A percentile compares a stretch with the other conserved stretches of the same genome.
Conservation (phyloP, 2,113 vertebrate species). For the Zosterops borbonicus region DNA sequence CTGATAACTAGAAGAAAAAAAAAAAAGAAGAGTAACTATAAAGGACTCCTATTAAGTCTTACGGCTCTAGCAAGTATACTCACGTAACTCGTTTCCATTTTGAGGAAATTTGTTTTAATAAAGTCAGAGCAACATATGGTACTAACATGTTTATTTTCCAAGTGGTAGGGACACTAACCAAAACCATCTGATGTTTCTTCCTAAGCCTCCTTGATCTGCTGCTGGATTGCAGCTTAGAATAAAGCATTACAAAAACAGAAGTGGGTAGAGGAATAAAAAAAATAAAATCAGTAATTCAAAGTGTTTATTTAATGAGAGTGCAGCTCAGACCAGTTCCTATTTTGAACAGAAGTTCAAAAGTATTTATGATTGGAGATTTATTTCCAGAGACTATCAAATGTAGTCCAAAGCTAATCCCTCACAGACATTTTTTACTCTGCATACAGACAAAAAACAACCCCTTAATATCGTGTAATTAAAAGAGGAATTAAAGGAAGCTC, state of each 20-base stretch:
- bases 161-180: not conserved
- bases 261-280: not conserved
- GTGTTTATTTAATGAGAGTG: not conserved
- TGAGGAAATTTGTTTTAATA: constrained; percentile 10
- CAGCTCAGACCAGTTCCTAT: not conserved
- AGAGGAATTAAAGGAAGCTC: constrained; percentile 62
- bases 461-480: constrained; percentile 34
- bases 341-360: not conserved
- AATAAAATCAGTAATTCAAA: not conserved
- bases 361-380: not conserved
- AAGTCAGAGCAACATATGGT: constrained; percentile 35
- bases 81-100: not conserved
- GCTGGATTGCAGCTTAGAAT: constrained; percentile 55
- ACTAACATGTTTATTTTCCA: constrained; percentile 27
- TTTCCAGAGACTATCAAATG: not conserved
- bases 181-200: constrained; percentile 60
- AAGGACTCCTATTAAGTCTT: not conserved
- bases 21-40: not conserved
- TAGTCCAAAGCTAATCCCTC: not conserved
- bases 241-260: not conserved
- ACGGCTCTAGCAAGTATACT: not conserved
- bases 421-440: not conserved
- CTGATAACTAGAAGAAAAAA: not conserved
- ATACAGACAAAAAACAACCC: not conserved
- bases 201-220: constrained; percentile 68